Conservation (phyloP, 2,888 invertebrate species). For the Leucoptera coffeella region DNA sequence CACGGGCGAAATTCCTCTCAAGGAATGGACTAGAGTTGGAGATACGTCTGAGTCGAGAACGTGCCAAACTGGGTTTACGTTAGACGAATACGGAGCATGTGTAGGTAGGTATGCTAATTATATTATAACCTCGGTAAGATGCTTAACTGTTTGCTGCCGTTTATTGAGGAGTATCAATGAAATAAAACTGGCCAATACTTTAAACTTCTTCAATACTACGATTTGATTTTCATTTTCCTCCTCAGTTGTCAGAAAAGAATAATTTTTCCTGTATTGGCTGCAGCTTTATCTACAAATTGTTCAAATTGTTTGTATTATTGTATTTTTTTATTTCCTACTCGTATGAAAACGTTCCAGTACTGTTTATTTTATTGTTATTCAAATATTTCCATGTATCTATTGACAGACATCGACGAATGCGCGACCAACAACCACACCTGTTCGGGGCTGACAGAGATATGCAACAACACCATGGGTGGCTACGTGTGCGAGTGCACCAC, state of each 20-base stretch:
- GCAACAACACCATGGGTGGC: conserved; percentile 82
- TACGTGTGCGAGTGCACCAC: conserved; percentile 75
- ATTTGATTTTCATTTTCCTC: too few species aligned
- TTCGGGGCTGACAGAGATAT: conserved; percentile 52
- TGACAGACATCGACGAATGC: conserved; percentile 75
- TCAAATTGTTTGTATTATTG: too few species aligned
- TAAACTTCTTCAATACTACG: too few species aligned
- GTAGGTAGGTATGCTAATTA: conserved; percentile 38
- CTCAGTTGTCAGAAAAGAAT: neutral
- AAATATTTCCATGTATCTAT: too few species aligned
- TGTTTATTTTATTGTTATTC: too few species aligned
- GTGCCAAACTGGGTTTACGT: conserved; percentile 47
- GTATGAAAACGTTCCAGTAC: too few species aligned
- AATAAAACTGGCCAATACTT: too few species aligned
- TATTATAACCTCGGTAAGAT: neutral
- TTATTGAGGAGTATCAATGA: too few species aligned
- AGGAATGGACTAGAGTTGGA: conserved; percentile 21
- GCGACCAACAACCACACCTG: conserved; percentile 53
- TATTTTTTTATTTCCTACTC: too few species aligned
- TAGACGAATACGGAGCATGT: conserved; percentile 51
- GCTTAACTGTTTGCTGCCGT: neutral
- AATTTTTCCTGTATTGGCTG: neutral
- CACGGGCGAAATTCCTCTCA: conserved; percentile 19
- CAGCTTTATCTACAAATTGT: too few species aligned
- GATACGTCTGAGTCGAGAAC: conserved; percentile 12